These are phyloP conservation scores for Serinus canaria DNA, from an alignment of 2,113 vertebrate genomes.

Conservation along the genomic window DNA sequence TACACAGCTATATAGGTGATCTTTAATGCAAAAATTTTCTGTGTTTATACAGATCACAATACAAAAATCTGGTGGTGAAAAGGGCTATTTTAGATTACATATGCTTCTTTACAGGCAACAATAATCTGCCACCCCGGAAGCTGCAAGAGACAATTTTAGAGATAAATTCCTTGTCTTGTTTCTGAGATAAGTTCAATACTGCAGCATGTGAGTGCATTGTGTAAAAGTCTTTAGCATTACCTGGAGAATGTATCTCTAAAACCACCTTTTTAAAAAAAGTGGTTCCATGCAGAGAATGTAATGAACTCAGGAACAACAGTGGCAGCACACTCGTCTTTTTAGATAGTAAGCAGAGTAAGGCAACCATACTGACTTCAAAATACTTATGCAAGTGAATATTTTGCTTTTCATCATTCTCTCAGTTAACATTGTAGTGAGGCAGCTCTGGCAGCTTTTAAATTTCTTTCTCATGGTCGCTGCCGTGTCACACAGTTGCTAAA, in stretches of 20 bases:
- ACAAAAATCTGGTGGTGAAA: neutral
- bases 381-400: neutral
- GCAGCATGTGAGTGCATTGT: neutral
- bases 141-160: neutral
- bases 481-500: neutral
- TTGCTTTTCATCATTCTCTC: neutral
- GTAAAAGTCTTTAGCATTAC: neutral
- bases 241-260: neutral
- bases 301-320: neutral
- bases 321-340: neutral
- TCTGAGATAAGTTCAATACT: neutral
- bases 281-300: neutral
- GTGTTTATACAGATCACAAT: neutral
- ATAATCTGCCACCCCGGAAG: neutral
- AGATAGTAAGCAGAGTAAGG: neutral
- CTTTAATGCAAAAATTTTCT: neutral
- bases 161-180: neutral
- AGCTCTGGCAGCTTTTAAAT: neutral
- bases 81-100: neutral
- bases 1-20: neutral
- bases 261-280: neutral
- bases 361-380: neutral
- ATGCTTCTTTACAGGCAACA: neutral
- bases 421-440: neutral
- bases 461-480: neutral